These are phyloP conservation scores for Pseudotriccus pelzelni DNA, from an alignment of 2,797 vertebrate genomes.

Conservation along the genomic window DNA sequence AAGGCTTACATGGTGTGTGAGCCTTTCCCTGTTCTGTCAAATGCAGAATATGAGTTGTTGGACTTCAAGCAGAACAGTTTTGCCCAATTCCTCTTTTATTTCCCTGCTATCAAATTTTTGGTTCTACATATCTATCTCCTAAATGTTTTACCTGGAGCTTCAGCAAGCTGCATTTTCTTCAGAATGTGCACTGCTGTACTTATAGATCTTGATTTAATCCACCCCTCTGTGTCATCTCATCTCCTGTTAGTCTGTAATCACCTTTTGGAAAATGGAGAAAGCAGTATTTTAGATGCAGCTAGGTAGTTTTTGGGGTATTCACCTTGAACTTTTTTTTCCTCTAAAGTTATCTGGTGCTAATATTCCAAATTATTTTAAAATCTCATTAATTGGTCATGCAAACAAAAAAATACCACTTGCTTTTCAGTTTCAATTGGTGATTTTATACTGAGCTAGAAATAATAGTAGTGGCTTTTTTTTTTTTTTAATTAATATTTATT, in stretches of 20 bases:
- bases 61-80: not conserved
- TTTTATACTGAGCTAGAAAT: not conserved
- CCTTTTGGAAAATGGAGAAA: not conserved
- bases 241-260: not conserved
- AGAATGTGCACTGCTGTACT: not conserved
- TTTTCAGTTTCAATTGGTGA: not conserved
- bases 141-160: not conserved
- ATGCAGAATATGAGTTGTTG: not conserved
- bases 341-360: not conserved
- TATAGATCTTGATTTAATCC: not conserved
- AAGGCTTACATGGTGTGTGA: not conserved
- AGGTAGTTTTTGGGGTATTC: not conserved
- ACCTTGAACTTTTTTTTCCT: not conserved
- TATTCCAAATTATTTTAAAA: not conserved
- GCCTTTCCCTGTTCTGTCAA: not conserved
- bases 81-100: not conserved
- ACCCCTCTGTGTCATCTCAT: not conserved
- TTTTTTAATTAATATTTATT: too few species aligned
- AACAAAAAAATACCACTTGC: not conserved
- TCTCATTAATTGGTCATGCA: not conserved
- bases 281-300: not conserved
- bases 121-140: not conserved
- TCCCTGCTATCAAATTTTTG: not conserved
- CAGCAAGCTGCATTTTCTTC: not conserved
- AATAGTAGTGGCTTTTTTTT: not conserved